A percentile compares a stretch with the other conserved stretches of the same genome.
Conservation (phyloP, 2,888 invertebrate genomes). For the Ectemnius lituratus region DNA sequence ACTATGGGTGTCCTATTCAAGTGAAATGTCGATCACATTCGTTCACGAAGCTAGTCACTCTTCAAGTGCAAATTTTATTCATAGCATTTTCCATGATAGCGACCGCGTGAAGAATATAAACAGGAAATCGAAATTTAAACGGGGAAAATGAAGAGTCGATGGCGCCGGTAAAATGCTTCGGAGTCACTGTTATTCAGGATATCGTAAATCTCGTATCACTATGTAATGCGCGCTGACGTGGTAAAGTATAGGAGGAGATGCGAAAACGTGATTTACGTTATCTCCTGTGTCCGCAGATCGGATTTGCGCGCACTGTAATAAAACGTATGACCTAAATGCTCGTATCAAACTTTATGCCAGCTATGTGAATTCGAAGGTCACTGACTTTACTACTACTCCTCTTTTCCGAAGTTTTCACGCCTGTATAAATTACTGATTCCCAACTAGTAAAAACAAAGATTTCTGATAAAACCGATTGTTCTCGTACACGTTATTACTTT, state of each 20-base stretch:
- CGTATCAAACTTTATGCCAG: background rate
- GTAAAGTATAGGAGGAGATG: background rate
- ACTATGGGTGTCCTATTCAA: too few relatives aligned
- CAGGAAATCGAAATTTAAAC: conserved; percentile 10
- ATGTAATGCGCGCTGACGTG: background rate
- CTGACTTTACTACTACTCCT: background rate
- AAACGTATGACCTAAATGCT: background rate
- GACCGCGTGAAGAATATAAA: background rate
- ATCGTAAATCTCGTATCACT: conserved; percentile 2
- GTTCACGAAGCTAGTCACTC: too few relatives aligned
- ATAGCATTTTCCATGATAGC: background rate
- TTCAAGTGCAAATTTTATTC: background rate
- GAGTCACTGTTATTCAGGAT: background rate
- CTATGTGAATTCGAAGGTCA: background rate
- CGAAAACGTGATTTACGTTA: conserved; percentile 2
- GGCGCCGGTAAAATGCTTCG: background rate
- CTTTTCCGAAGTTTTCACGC: background rate
- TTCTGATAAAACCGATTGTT: background rate
- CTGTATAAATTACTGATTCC: background rate
- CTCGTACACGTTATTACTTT: too few relatives aligned
- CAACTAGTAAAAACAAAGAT: background rate
- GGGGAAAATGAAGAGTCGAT: background rate
- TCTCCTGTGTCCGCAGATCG: background rate
- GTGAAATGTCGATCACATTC: too few relatives aligned
- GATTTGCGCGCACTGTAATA: background rate